phyloP scores from a whole-genome alignment of 2,888 invertebrate species.

The Rotaria sp. region DNA sequence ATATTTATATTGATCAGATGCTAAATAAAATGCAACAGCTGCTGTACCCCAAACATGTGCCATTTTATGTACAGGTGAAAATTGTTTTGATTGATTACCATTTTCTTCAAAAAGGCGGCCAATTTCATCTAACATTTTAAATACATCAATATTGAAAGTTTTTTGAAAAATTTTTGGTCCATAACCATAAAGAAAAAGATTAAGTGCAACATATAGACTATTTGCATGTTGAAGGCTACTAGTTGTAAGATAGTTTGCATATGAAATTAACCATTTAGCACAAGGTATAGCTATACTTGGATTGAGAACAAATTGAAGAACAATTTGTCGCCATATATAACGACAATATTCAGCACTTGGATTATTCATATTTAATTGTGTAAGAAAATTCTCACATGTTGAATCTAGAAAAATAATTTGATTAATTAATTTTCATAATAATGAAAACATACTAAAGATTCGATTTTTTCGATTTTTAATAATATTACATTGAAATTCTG shows the following conservation, averaged over 20 bases:
- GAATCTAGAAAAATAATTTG: not conserved
- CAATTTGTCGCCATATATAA: not conserved
- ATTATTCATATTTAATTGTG: not conserved
- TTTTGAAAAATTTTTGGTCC: not conserved
- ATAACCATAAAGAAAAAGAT: not conserved
- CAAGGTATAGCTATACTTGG: not conserved
- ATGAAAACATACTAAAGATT: not conserved
- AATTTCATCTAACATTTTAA: not conserved
- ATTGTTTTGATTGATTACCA: slow-evolving; percentile 1
- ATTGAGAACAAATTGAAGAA: not conserved
- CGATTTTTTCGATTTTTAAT: not conserved
- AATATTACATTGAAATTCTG: not conserved
- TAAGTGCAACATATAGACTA: not conserved
- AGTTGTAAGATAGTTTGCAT: not conserved
- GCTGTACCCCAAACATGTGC: not conserved
- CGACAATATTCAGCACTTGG: not conserved
- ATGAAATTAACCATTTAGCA: not conserved
- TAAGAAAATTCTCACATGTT: not conserved
- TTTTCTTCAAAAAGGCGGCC: not conserved
- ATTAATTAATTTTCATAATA: not conserved
- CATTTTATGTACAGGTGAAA: slow-evolving; percentile 2
- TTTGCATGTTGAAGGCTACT: not conserved
- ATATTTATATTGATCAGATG: not conserved
- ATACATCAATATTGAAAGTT: not conserved
- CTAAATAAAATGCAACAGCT: not conserved